phyloP scores from a whole-genome alignment of 2,888 invertebrate species.

The Polyommatus icarus region DNA sequence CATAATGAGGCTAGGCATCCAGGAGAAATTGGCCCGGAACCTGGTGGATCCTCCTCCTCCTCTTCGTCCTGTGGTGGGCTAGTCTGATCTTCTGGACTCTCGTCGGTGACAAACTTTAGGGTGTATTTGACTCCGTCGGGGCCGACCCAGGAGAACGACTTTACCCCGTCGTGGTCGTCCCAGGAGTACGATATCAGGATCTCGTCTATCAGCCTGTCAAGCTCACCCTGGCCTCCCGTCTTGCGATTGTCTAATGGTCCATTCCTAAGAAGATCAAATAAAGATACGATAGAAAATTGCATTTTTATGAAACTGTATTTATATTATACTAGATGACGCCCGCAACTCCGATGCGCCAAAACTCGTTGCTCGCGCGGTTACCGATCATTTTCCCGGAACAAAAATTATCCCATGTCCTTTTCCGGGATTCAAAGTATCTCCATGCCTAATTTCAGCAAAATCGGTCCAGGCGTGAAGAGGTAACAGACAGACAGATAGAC shows the following conservation, averaged over 20 bases:
- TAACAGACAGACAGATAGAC: too few relatives aligned
- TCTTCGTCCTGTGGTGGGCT: not conserved
- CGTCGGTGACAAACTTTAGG: conserved; percentile 65
- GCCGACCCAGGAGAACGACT: conserved; percentile 55
- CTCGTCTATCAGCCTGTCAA: not conserved
- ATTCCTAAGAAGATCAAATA: not conserved
- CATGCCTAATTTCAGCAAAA: too few relatives aligned
- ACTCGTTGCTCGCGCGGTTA: too few relatives aligned
- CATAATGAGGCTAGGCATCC: not conserved
- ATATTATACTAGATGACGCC: too few relatives aligned
- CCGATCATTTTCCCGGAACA: too few relatives aligned
- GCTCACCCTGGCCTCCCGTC: not conserved
- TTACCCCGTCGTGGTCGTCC: conserved; percentile 36
- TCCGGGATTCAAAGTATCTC: too few relatives aligned
- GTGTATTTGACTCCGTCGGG: conserved; percentile 62
- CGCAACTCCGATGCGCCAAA: too few relatives aligned
- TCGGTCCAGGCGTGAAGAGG: too few relatives aligned
- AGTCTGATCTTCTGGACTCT: conserved; percentile 49
- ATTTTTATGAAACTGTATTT: too few relatives aligned
- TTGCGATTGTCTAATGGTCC: not conserved
- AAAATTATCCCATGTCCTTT: too few relatives aligned
- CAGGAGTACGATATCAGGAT: not conserved
- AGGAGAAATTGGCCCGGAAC: not conserved
- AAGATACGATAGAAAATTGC: too few relatives aligned
- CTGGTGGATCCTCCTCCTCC: not conserved